phyloP scores from a whole-genome alignment of 2,113 vertebrate genomes.

The Plecotus auritus region DNA sequence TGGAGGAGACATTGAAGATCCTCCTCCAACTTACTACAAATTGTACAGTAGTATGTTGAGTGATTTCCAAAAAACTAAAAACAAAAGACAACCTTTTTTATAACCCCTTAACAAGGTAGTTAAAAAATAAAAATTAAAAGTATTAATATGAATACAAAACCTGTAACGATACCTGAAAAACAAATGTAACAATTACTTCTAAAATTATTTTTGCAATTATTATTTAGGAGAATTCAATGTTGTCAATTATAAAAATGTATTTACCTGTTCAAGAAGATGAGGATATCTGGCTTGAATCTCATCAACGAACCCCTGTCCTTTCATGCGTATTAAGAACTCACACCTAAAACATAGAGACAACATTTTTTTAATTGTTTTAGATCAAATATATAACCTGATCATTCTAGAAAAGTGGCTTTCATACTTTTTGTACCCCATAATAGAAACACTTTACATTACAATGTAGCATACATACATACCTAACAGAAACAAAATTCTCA shows the following conservation, averaged over 20 bases:
- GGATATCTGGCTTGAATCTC: slow-evolving; percentile 96
- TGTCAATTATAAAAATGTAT: slow-evolving; percentile 17
- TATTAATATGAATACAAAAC: background rate
- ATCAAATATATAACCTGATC: background rate
- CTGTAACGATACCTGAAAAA: background rate
- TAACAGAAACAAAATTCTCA: background rate
- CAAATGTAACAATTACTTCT: background rate
- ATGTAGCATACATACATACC: background rate
- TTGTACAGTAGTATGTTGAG: background rate
- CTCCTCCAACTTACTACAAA: background rate
- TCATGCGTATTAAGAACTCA: slow-evolving; percentile 94
- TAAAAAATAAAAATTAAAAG: background rate
- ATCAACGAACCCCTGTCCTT: slow-evolving; percentile 93
- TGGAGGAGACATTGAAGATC: background rate
- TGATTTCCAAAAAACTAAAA: slow-evolving; percentile 18
- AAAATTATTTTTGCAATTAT: background rate
- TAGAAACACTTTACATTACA: slow-evolving; percentile 30
- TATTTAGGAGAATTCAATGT: background rate
- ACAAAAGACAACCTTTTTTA: background rate
- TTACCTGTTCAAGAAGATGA: slow-evolving; percentile 96
- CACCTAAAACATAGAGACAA: slow-evolving; percentile 83
- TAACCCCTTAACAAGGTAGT: background rate
- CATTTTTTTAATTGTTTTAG: background rate
- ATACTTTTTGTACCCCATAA: background rate
- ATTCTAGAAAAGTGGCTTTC: slow-evolving; percentile 15